A percentile compares a stretch with the other conserved stretches of the same genome.
These are phyloP conservation scores for Eriosoma lanigerum DNA, from an alignment of 1,140 invertebrate genomes.

Conservation along the genomic window DNA sequence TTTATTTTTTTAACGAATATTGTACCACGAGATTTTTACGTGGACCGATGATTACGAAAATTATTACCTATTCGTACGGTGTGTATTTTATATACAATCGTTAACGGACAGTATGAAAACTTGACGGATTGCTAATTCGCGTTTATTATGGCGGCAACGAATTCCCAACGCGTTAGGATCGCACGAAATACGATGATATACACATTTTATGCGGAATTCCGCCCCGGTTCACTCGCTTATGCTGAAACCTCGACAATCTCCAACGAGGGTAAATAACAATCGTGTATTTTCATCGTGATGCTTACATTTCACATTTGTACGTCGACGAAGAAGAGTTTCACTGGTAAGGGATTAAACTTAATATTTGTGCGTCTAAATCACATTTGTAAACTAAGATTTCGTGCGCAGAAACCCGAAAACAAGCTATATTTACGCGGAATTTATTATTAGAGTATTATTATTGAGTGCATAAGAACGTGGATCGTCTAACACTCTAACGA, in stretches of 20 bases:
- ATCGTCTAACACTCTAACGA: neutral
- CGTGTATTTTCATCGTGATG: conserved; percentile 3
- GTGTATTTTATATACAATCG: too few species aligned
- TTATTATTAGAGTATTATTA: neutral
- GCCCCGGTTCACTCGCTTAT: neutral
- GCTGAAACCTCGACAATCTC: neutral
- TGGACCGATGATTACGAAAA: too few species aligned
- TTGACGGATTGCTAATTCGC: too few species aligned
- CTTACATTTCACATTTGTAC: conserved; percentile 15
- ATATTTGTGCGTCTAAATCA: neutral
- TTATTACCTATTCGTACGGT: too few species aligned
- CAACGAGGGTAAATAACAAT: neutral
- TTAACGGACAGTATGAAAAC: too few species aligned
- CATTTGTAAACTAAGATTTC: neutral
- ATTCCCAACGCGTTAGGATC: neutral
- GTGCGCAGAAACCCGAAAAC: neutral
- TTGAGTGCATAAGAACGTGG: neutral
- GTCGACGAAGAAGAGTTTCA: neutral
- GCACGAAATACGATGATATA: neutral
- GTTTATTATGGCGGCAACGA: too few species aligned
- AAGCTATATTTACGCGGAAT: neutral
- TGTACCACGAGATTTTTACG: too few species aligned
- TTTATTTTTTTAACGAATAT: too few species aligned
- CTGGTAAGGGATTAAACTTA: conserved; percentile 7
- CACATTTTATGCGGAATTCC: too few species aligned